phyloP scores from a whole-genome alignment of 1,140 invertebrate species.

The Triops longicaudatus region DNA sequence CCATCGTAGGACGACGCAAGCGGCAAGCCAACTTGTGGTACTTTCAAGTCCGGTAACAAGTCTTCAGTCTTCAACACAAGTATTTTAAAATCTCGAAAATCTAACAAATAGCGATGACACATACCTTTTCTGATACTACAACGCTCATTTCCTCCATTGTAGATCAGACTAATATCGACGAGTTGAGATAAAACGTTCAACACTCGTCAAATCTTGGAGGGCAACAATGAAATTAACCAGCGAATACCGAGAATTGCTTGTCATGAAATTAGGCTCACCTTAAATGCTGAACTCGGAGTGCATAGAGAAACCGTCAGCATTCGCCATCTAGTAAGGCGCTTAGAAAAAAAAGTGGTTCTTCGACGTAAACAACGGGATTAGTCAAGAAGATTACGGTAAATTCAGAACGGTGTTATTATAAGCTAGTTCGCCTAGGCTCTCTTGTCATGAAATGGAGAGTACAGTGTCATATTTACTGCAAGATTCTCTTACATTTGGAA shows the following conservation, averaged over 20 bases:
- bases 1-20: conserved; percentile 51
- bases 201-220: not conserved
- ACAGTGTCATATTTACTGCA: not conserved
- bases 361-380: conserved; percentile 1
- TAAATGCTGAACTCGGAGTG: too few relatives aligned
- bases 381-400: not conserved
- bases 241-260: too few relatives aligned
- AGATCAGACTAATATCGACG: not conserved
- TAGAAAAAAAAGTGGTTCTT: not conserved
- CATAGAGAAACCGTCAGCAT: not conserved
- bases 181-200: not conserved
- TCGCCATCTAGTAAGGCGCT: not conserved
- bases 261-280: too few relatives aligned
- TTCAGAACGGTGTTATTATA: not conserved
- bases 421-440: too few relatives aligned
- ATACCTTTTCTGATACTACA: conserved; percentile 55
- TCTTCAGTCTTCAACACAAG: conserved; percentile 41
- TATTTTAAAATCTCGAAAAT: conserved; percentile 39
- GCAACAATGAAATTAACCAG: not conserved
- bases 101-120: conserved; percentile 25
- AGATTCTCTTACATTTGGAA: not conserved
- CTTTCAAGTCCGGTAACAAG: conserved; percentile 34
- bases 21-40: conserved; percentile 37
- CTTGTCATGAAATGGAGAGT: too few relatives aligned
- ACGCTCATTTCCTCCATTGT: conserved; percentile 61